These are phyloP conservation scores for Galerucella nymphaeae DNA, from an alignment of 2,888 invertebrate species.

Conservation along the genomic window DNA sequence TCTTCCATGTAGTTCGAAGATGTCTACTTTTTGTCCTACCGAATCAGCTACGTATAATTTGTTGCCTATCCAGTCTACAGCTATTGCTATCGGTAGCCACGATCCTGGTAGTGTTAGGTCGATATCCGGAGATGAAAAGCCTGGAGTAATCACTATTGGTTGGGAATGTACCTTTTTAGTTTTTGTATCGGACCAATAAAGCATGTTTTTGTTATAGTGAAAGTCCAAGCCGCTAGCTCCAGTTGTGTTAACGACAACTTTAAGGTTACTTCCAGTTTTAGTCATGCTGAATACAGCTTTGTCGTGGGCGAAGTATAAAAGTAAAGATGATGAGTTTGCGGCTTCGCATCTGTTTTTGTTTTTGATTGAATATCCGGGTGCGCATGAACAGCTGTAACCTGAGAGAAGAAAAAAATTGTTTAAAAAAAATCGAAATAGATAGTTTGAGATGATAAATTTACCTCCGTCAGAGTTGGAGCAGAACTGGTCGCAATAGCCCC, in stretches of 20 bases:
- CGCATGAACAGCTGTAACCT: slow-evolving; percentile 85
- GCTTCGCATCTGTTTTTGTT: slow-evolving; percentile 73
- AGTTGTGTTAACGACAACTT: slow-evolving; percentile 81
- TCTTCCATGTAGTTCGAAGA: slow-evolving; percentile 88
- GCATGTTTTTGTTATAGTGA: slow-evolving; percentile 78
- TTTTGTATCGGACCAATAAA: slow-evolving; percentile 92
- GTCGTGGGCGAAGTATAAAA: slow-evolving; percentile 78
- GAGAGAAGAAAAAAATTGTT: not conserved
- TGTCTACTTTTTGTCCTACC: slow-evolving; percentile 92
- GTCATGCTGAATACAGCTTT: slow-evolving; percentile 78
- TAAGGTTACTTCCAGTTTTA: slow-evolving; percentile 72
- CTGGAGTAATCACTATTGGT: slow-evolving; percentile 65
- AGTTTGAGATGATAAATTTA: not conserved
- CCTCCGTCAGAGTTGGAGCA: slow-evolving; percentile 88
- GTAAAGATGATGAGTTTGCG: slow-evolving; percentile 69
- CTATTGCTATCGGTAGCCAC: slow-evolving; percentile 90
- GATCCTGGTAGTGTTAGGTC: slow-evolving; percentile 84
- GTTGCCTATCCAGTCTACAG: slow-evolving; percentile 97
- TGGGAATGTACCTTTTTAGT: slow-evolving; percentile 83
- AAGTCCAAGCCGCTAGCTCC: slow-evolving; percentile 89
- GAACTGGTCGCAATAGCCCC: slow-evolving; percentile 95
- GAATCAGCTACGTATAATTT: slow-evolving; percentile 96
- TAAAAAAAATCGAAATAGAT: not conserved
- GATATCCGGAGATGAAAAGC: slow-evolving; percentile 66
- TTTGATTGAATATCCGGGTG: slow-evolving; percentile 67